These are phyloP conservation scores for Plecotus auritus DNA, from an alignment of 2,113 vertebrate species.

Conservation along the genomic window DNA sequence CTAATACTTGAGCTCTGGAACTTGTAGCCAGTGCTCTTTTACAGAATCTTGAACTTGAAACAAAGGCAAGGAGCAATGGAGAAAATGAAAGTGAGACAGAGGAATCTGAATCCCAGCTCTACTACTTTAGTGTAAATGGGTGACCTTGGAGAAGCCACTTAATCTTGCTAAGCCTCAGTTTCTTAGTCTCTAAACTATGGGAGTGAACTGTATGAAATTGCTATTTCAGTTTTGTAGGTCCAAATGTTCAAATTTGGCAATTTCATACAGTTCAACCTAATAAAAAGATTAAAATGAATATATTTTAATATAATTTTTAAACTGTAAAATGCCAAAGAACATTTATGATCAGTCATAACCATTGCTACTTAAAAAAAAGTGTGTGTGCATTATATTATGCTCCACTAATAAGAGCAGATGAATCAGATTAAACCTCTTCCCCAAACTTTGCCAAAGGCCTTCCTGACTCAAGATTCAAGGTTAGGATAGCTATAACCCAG, in stretches of 20 bases:
- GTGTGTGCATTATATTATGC: not conserved
- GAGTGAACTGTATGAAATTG: not conserved
- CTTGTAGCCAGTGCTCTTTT: not conserved
- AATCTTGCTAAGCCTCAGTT: slow-evolving; percentile 13
- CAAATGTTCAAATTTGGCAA: slow-evolving; percentile 5
- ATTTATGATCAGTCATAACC: not conserved
- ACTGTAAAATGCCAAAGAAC: slow-evolving; percentile 34
- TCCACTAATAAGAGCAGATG: not conserved
- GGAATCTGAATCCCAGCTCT: slow-evolving; percentile 19
- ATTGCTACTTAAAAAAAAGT: not conserved
- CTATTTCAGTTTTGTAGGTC: slow-evolving; percentile 1
- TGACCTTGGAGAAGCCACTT: slow-evolving; percentile 13
- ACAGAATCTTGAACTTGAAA: slow-evolving; percentile 30
- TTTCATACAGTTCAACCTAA: slow-evolving; percentile 6
- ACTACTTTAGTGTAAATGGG: not conserved
- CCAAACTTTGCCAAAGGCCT: not conserved
- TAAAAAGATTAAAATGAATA: slow-evolving; percentile 21
- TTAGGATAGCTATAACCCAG: not conserved
- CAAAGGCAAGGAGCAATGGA: not conserved
- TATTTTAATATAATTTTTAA: slow-evolving; percentile 50
- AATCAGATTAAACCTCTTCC: not conserved
- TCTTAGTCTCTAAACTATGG: slow-evolving; percentile 24
- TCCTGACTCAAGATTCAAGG: not conserved
- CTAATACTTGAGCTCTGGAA: not conserved
- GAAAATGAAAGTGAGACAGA: not conserved